Percentiles rank a stretch among this genome's conserved stretches.
These are phyloP conservation scores for Plestiodon gilberti DNA, from an alignment of 2,113 vertebrate species.

Conservation along the genomic window DNA sequence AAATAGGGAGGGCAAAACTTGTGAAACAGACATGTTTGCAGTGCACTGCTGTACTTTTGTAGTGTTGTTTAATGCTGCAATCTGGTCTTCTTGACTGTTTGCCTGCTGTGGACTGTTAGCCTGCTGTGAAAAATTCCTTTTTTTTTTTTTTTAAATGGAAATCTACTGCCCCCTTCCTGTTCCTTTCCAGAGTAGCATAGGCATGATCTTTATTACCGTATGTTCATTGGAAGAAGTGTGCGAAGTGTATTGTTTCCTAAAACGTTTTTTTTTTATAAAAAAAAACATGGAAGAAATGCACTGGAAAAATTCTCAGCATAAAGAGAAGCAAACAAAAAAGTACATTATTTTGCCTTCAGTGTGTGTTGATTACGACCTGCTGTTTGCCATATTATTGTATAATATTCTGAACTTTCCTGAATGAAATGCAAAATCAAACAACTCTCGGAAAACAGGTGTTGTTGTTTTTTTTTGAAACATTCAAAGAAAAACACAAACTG, in stretches of 20 bases:
- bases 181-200: slow-evolving; percentile 12
- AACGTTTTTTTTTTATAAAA: no score
- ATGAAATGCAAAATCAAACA: not conserved
- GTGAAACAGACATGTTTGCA: not conserved
- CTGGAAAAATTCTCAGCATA: not conserved
- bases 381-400: not conserved
- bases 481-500: not conserved
- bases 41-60: not conserved
- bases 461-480: not conserved
- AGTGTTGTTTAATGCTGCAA: not conserved
- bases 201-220: slow-evolving; percentile 15
- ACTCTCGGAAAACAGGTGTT: not conserved
- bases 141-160: slow-evolving; percentile 28
- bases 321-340: not conserved
- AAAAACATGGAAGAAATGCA: not conserved
- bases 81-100: slow-evolving; percentile 5
- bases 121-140: not conserved
- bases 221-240: not conserved
- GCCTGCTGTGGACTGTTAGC: slow-evolving; percentile 16
- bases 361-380: not conserved
- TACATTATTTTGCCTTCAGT: not conserved
- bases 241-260: not conserved
- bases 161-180: slow-evolving; percentile 57
- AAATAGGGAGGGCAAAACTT: not conserved
- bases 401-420: not conserved